These are phyloP conservation scores for Melieria picta DNA, from an alignment of 2,888 invertebrate species.

Conservation along the genomic window DNA sequence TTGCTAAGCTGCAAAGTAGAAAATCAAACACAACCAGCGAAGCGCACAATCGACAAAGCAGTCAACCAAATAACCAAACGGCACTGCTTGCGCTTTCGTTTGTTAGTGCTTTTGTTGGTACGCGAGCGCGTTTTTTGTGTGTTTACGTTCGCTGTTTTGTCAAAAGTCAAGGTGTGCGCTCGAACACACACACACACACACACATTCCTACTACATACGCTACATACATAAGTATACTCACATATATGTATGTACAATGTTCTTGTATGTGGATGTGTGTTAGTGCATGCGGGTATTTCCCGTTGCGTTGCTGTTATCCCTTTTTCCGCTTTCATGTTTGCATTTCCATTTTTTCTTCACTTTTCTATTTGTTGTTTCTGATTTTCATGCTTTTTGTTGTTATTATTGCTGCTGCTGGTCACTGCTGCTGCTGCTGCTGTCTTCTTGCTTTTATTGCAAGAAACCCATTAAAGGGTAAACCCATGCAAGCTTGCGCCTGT, in stretches of 20 bases:
- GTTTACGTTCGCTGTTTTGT: background rate
- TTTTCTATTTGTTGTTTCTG: conserved; percentile 21
- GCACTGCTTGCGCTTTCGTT: too few species aligned
- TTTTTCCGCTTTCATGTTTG: conserved; percentile 3
- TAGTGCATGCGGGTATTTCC: background rate
- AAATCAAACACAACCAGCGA: conserved; percentile 58
- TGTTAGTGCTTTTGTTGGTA: too few species aligned
- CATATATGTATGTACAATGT: too few species aligned
- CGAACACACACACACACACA: too few species aligned
- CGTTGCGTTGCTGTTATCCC: background rate
- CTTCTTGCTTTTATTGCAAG: conserved; percentile 4
- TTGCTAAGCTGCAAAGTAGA: conserved; percentile 60
- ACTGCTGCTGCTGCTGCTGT: background rate
- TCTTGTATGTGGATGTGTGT: background rate
- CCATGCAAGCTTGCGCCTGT: background rate
- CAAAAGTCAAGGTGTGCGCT: background rate
- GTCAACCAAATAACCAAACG: background rate
- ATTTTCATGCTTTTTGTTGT: conserved; percentile 3
- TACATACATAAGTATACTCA: too few species aligned
- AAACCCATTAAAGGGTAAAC: conserved; percentile 14
- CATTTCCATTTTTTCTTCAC: conserved; percentile 14
- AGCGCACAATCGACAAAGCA: background rate
- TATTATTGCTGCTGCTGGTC: background rate
- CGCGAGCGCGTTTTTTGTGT: too few species aligned
- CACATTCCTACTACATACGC: too few species aligned